Conservation (phyloP, 2,113 vertebrate species). For the Haliaeetus leucogaster region DNA sequence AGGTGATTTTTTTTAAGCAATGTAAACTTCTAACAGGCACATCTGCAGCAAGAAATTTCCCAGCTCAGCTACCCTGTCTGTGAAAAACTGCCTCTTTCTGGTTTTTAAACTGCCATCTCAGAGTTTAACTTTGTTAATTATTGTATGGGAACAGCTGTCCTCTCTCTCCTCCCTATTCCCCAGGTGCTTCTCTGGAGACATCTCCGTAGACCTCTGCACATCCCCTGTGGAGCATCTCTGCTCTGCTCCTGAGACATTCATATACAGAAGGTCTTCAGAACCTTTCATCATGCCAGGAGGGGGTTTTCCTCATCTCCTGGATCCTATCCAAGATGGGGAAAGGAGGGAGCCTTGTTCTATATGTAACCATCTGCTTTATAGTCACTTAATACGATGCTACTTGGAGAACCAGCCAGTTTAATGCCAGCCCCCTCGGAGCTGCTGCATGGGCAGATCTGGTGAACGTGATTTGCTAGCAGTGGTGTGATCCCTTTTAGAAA, state of each 20-base stretch:
- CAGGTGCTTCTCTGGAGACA: not conserved
- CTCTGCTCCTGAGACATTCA: not conserved
- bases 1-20: not conserved
- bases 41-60: constrained; percentile 10
- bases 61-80: not conserved
- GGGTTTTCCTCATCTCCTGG: not conserved
- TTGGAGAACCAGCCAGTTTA: not conserved
- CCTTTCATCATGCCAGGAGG: not conserved
- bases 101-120: not conserved
- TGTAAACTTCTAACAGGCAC: not conserved
- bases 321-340: not conserved
- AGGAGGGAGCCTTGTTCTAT: not conserved
- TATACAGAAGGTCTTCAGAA: not conserved
- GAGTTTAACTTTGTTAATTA: not conserved
- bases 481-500: not conserved
- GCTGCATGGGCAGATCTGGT: not conserved
- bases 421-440: not conserved
- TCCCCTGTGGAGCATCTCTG: not conserved
- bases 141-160: not conserved
- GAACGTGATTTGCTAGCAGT: not conserved
- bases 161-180: not conserved
- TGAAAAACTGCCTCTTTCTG: not conserved
- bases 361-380: not conserved
- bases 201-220: not conserved
- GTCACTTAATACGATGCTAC: not conserved